Conservation (phyloP, 2,888 invertebrate species). For the Troilus luridus region DNA sequence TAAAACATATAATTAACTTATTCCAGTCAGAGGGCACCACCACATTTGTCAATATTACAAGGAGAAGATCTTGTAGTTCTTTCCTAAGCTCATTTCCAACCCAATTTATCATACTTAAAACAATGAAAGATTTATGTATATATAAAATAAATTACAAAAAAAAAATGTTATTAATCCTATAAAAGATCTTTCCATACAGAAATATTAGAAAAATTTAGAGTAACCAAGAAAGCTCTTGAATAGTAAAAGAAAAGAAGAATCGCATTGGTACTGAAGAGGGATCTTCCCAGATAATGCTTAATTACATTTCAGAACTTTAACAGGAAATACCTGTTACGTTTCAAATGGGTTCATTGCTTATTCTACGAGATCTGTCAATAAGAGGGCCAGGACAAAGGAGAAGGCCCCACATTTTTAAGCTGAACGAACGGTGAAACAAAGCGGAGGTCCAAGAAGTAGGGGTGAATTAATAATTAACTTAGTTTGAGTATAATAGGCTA, state of each 20-base stretch:
- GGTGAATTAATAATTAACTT: slow-evolving; percentile 22
- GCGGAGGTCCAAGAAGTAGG: background rate
- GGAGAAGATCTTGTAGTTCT: too few species aligned
- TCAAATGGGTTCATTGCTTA: background rate
- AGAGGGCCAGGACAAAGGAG: background rate
- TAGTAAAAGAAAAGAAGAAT: background rate
- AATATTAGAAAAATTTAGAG: too few species aligned
- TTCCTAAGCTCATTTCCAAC: too few species aligned
- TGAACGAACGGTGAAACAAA: background rate
- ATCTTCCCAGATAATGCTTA: background rate
- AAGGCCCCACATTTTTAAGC: background rate
- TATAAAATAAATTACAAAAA: too few species aligned
- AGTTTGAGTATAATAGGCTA: slow-evolving; percentile 38
- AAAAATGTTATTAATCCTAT: too few species aligned
- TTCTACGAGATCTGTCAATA: background rate
- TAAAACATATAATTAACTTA: too few species aligned
- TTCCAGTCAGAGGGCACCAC: too few species aligned
- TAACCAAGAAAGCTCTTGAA: background rate
- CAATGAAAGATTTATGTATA: too few species aligned
- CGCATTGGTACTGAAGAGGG: background rate
- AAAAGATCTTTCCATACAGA: too few species aligned
- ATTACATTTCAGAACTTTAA: background rate
- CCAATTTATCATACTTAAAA: too few species aligned
- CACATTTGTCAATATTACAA: too few species aligned
- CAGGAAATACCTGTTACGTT: slow-evolving; percentile 10